Conservation (phyloP, 2,113 vertebrate species). For the Indicator maculatus region DNA sequence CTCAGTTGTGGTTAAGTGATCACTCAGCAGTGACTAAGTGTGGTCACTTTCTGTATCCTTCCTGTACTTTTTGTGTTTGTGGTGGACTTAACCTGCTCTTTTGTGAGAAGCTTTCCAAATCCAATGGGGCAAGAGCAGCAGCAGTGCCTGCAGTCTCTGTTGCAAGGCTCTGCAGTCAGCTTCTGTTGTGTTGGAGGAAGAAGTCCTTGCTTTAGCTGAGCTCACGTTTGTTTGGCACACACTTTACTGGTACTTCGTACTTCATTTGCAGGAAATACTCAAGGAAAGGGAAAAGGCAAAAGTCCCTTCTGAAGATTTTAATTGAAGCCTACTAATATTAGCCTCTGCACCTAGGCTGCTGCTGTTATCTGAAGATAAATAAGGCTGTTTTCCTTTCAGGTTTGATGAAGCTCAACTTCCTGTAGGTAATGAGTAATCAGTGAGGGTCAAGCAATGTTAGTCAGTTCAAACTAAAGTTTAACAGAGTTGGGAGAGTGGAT, state of each 20-base stretch:
- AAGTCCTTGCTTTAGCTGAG: background rate
- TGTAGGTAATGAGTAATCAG: background rate
- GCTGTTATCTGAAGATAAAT: background rate
- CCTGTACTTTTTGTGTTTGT: background rate
- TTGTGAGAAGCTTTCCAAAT: background rate
- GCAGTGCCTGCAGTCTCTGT: background rate
- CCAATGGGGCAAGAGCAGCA: accelerated
- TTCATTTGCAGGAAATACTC: background rate
- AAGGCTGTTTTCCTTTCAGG: background rate
- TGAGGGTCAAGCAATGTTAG: background rate
- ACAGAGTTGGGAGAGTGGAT: background rate
- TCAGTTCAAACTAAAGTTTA: background rate
- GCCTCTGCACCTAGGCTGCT: background rate
- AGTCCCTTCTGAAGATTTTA: background rate
- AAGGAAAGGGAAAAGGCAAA: background rate
- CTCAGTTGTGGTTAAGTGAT: background rate
- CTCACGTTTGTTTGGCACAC: background rate
- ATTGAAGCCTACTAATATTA: background rate
- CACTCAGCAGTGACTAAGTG: background rate
- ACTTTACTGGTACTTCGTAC: background rate
- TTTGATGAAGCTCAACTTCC: background rate
- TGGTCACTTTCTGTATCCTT: background rate
- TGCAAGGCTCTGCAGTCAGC: background rate
- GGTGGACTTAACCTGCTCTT: background rate
- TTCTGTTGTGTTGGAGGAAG: background rate